Evolutionary conservation across 2,113 vertebrate species (phyloP), one percentile per base, ranked within the genome.

Genomic region (Chaetops frenatus): DNA sequence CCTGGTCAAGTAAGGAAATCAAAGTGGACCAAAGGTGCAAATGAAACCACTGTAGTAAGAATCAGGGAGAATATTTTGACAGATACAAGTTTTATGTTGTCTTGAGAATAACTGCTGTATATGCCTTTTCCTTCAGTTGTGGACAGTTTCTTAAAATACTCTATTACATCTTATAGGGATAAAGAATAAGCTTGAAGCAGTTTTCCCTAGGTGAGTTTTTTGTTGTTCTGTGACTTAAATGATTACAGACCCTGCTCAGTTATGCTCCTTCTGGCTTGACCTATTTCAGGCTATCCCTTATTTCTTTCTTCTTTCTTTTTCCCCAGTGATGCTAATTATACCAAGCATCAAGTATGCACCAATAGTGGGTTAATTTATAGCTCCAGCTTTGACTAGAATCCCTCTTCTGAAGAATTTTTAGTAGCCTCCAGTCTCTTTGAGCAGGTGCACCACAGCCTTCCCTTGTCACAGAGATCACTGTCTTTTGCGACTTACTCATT

Each of bases 371-470:
- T 95, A 93, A 94, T 93, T 90, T 86, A 56, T 56, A 86, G 60
- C 72, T 77, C 67, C 67, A 74, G 67, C 70, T 84, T 89, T 84
- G 47, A 67, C 66, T 77, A 53, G 84, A 81, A 48, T 69, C 42
- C 40, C 64, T 65, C 23, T 81, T 87, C 53, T n/a, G 48, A 76
- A 48, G 71, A 89, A 85, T 92, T 87, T 67, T 86, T 82, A 81
- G 73, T 21, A 86, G 42, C 58, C 48, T 78, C 15, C 12, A 4
- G 47, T 44, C 48, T 76, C 53, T 91, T 38, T 38, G 72, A 74
- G 58, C 0, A 0, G 14, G 7, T 19, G 16, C 77, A 79, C 20
- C 0, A 0, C 70, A 78, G 61, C 53, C 21, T 67, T 53, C 35
- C 21, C 18, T 80, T 86, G 50, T 47, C 48, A 12, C 15, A 1